These are phyloP conservation scores for Luscinia megarhynchos DNA, from an alignment of 2,797 vertebrate genomes.

Conservation along the genomic window DNA sequence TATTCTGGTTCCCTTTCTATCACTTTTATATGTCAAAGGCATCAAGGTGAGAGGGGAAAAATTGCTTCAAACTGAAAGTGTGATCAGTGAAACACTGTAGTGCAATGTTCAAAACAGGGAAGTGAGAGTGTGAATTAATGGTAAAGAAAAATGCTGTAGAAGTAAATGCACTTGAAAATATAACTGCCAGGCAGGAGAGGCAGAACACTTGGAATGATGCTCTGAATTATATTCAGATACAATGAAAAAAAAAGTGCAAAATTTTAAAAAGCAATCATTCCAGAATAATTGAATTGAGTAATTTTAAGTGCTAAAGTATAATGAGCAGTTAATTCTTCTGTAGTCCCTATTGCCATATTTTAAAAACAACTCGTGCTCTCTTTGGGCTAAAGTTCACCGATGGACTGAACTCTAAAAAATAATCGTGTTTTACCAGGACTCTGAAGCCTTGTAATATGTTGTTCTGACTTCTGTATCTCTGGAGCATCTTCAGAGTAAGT, in stretches of 20 bases:
- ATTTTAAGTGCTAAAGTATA: neutral
- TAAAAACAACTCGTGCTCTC: neutral
- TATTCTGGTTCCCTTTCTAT: neutral
- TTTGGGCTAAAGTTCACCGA: neutral
- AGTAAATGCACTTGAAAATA: neutral
- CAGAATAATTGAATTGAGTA: neutral
- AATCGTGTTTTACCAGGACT: neutral
- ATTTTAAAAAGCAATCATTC: neutral
- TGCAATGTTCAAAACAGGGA: neutral
- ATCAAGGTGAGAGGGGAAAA: neutral
- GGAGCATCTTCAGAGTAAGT: neutral
- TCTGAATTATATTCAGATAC: slow-evolving; percentile 3
- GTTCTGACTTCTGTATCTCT: neutral
- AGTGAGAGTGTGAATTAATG: neutral
- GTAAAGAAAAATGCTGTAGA: slow-evolving; percentile 1
- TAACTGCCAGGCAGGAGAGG: neutral
- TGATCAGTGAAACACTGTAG: neutral
- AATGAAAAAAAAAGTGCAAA: neutral
- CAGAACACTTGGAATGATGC: slow-evolving; percentile 13
- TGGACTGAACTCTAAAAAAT: neutral
- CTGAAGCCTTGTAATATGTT: neutral
- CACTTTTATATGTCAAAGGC: neutral
- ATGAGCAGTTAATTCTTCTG: neutral
- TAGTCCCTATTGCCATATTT: neutral
- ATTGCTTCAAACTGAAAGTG: neutral